A percentile compares a stretch with the other conserved stretches of the same genome.
Evolutionary conservation across 30 jellyfish, hydroid and myxozoan species (phyloP).

Genomic region (Cassiopea andromeda): DNA sequence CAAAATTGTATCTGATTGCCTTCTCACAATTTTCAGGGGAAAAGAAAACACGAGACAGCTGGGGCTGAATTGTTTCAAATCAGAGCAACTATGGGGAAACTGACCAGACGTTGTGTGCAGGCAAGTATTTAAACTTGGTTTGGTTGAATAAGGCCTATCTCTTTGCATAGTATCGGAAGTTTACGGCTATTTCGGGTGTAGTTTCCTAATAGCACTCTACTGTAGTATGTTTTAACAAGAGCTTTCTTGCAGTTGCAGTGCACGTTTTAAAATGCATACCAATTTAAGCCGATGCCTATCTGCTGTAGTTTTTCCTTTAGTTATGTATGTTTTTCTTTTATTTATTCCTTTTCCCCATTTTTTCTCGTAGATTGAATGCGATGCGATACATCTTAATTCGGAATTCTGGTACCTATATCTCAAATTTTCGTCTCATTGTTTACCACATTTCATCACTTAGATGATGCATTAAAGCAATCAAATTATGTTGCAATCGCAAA

Average conservation of each 20-base stretch:
- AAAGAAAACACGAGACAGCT: slow-evolving; percentile 78
- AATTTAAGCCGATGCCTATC: no score
- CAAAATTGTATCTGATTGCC: no score
- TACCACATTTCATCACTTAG: neutral
- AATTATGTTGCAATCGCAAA: neutral
- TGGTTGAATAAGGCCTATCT: neutral
- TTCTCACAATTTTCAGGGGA: slow-evolving; percentile 45
- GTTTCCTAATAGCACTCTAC: no score
- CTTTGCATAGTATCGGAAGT: no score
- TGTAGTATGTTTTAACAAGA: no score
- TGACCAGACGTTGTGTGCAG: slow-evolving; percentile 97
- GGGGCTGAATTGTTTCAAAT: slow-evolving; percentile 87
- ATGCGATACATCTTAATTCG: slow-evolving; percentile 86
- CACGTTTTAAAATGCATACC: no score
- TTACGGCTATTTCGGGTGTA: no score
- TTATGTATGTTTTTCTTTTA: neutral
- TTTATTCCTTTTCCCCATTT: neutral
- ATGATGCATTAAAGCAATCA: neutral
- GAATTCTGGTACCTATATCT: slow-evolving; percentile 74
- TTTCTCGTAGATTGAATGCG: slow-evolving; percentile 84
- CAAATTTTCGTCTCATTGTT: neutral
- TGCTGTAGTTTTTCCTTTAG: no score
- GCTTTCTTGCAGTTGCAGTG: no score
- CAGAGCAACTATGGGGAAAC: slow-evolving; percentile 96
- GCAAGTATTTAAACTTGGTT: neutral